phyloP scores from a whole-genome alignment of 2,888 invertebrate genomes.

The Melanophora roralis region DNA sequence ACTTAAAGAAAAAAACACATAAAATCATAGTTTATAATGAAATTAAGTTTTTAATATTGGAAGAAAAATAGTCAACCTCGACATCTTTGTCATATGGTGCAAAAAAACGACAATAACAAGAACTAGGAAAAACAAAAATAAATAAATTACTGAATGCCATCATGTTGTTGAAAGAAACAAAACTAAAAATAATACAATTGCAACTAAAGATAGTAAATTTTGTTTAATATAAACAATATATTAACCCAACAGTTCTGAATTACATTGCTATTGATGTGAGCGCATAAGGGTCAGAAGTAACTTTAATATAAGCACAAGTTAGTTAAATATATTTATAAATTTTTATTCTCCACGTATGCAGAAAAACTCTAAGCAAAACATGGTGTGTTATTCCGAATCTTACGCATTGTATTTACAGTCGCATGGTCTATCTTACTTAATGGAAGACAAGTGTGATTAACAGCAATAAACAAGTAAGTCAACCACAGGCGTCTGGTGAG shows the following conservation, averaged over 20 bases:
- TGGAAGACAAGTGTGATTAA: no score
- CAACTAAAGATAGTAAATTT: slow-evolving; percentile 45
- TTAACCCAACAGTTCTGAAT: neutral
- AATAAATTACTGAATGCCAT: slow-evolving; percentile 47
- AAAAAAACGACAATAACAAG: neutral
- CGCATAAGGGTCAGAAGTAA: no score
- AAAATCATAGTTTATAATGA: slow-evolving; percentile 31
- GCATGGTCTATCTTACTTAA: no score
- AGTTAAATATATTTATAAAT: no score
- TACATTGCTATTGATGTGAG: neutral
- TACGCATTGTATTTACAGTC: no score
- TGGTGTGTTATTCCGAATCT: no score
- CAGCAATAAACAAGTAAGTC: no score
- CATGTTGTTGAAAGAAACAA: slow-evolving; percentile 2
- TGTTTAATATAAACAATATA: slow-evolving; percentile 20
- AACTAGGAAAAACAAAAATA: neutral
- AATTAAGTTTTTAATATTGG: slow-evolving; percentile 66
- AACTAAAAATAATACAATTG: slow-evolving; percentile 41
- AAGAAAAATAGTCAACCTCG: slow-evolving; percentile 66
- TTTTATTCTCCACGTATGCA: no score
- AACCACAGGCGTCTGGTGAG: no score
- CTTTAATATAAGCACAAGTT: no score
- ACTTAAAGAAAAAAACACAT: neutral
- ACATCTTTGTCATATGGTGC: slow-evolving; percentile 57
- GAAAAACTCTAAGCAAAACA: no score